Evolutionary conservation across 2,888 invertebrate genomes (phyloP).

Genomic region (Fragum fragum): DNA sequence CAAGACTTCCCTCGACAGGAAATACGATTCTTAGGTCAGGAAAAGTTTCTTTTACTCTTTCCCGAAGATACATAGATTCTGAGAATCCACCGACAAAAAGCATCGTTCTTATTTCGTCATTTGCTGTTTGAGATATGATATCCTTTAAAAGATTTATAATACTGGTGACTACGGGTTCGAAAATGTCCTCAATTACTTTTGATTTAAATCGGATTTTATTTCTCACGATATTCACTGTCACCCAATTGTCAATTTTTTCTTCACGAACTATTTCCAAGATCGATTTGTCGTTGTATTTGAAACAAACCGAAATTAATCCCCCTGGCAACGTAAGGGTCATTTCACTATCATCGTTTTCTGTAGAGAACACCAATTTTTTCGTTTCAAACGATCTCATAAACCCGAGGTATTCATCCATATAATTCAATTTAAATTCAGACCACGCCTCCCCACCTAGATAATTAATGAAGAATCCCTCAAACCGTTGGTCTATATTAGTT

Average conservation of each 20-base stretch:
- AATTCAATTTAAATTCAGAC: conserved; percentile 27
- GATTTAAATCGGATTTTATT: conserved; percentile 20
- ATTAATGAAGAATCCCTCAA: conserved; percentile 22
- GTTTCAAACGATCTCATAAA: conserved; percentile 34
- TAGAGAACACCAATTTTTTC: conserved; percentile 32
- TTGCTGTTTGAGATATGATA: conserved; percentile 3
- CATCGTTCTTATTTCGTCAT: conserved; percentile 15
- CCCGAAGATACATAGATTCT: conserved; percentile 39
- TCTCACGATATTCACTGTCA: background rate
- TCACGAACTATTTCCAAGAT: background rate
- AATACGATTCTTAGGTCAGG: conserved; percentile 3
- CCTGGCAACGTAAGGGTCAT: conserved; percentile 9
- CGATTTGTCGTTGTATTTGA: background rate
- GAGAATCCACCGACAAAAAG: conserved; percentile 45
- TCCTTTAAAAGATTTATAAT: conserved; percentile 26
- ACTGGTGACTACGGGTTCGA: conserved; percentile 19
- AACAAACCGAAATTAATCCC: background rate
- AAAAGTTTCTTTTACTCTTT: conserved; percentile 33
- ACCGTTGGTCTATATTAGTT: conserved; percentile 24
- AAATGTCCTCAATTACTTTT: conserved; percentile 17
- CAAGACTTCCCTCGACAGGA: conserved; percentile 36
- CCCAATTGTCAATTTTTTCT: background rate
- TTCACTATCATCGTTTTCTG: conserved; percentile 1
- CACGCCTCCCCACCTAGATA: conserved; percentile 29
- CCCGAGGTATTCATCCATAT: conserved; percentile 31